Evolutionary conservation across 2,888 invertebrate species (phyloP).

Genomic region (Taenaris catops): DNA sequence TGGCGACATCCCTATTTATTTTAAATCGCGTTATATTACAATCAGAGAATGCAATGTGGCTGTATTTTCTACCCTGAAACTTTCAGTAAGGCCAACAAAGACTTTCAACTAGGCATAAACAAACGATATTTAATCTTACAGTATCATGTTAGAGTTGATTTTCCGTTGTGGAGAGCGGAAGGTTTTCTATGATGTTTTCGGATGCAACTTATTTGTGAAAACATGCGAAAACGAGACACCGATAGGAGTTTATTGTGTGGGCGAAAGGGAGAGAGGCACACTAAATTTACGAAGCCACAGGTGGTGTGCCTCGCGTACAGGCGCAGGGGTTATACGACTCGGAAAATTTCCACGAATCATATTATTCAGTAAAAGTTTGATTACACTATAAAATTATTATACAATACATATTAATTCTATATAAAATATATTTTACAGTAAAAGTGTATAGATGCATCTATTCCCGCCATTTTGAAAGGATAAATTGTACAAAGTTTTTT

Average conservation of each 20-base stretch:
- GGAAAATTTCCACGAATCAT: too few relatives aligned
- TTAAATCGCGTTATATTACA: constrained; percentile 74
- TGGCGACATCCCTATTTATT: constrained; percentile 53
- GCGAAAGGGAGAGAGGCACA: constrained; percentile 51
- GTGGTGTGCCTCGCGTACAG: constrained; percentile 74
- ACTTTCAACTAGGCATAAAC: constrained; percentile 33
- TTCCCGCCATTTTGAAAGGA: too few relatives aligned
- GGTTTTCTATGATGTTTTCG: constrained; percentile 77
- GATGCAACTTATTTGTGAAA: constrained; percentile 78
- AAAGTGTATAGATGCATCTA: too few relatives aligned
- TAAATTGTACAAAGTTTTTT: too few relatives aligned
- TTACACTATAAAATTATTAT: too few relatives aligned
- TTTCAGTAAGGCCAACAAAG: constrained; percentile 60
- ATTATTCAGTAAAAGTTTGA: too few relatives aligned
- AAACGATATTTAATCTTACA: constrained; percentile 35
- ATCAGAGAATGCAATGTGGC: constrained; percentile 63
- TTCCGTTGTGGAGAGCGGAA: constrained; percentile 32
- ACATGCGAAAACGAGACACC: constrained; percentile 55
- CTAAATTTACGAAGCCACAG: constrained; percentile 79
- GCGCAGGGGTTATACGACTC: constrained; percentile 35
- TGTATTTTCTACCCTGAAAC: constrained; percentile 67
- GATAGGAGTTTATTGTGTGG: constrained; percentile 30
- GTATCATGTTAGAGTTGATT: constrained; percentile 28
- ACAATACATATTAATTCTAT: too few relatives aligned
- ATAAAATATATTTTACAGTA: too few relatives aligned